phyloP scores from a whole-genome alignment of 1,140 invertebrate genomes.

The Lycorma delicatula region DNA sequence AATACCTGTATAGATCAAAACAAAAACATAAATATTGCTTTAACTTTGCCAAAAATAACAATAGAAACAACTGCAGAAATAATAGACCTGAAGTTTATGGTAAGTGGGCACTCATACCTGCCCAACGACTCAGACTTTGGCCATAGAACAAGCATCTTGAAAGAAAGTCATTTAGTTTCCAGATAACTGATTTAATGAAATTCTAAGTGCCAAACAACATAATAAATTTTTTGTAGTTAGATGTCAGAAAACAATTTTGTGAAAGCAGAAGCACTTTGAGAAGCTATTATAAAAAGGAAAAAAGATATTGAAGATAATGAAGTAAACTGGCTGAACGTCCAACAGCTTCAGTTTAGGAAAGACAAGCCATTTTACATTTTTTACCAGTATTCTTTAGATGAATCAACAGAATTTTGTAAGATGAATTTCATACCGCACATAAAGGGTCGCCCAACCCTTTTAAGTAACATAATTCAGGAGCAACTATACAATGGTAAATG shows the following conservation, averaged over 20 bases:
- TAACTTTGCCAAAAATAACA: constrained; percentile 20
- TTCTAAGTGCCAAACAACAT: constrained; percentile 2
- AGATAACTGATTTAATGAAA: constrained; percentile 5
- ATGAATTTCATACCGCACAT: no score
- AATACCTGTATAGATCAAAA: constrained; percentile 21
- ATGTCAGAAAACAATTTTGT: background rate
- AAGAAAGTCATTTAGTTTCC: constrained; percentile 10
- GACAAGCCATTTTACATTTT: no score
- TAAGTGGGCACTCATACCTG: constrained; percentile 15
- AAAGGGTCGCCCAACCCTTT: no score
- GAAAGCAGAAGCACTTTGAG: background rate
- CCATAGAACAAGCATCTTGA: constrained; percentile 9
- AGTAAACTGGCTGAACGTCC: constrained; percentile 14
- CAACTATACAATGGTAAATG: no score
- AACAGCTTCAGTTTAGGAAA: constrained; percentile 9
- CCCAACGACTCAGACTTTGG: constrained; percentile 17
- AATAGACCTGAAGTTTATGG: constrained; percentile 15
- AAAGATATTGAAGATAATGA: constrained; percentile 1
- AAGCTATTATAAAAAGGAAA: constrained; percentile 12
- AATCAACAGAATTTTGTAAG: no score
- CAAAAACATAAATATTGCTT: constrained; percentile 17
- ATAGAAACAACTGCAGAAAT: no score
- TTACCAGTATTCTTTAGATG: no score
- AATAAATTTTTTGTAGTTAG: constrained; percentile 13
- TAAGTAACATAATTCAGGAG: no score